Percentiles rank a stretch among this genome's conserved stretches.
Conservation (phyloP, 2,113 vertebrate species). For the Lanius collurio region DNA sequence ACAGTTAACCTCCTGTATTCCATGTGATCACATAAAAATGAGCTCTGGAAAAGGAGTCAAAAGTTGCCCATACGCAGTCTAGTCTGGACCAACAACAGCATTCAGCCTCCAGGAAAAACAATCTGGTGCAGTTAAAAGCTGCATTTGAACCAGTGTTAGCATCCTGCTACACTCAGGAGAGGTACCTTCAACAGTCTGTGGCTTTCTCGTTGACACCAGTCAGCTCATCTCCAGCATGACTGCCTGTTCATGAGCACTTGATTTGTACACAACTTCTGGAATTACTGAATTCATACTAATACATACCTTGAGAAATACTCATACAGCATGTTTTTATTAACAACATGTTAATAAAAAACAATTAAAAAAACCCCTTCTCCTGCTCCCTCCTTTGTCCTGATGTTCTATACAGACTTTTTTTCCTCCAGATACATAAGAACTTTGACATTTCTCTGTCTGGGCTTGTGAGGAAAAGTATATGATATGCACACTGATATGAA, state of each 20-base stretch:
- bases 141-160: background rate
- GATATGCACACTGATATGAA: accelerated
- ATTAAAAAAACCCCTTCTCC: background rate
- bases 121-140: background rate
- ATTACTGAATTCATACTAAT: background rate
- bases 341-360: background rate
- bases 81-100: background rate
- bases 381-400: background rate
- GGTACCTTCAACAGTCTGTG: background rate
- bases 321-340: too few relatives aligned
- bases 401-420: background rate
- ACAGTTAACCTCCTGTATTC: background rate
- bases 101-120: background rate
- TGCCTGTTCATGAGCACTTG: background rate
- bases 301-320: background rate
- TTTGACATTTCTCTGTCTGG: background rate
- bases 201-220: background rate
- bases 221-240: background rate
- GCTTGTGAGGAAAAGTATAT: background rate
- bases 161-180: background rate
- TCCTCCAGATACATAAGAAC: background rate
- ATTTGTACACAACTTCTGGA: background rate
- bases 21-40: background rate
- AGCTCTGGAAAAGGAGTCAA: background rate
- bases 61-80: background rate